Evolutionary conservation across 2,888 invertebrate genomes (phyloP), one percentile per base, ranked within the genome.

Genomic region (Campoletis raptor): DNA sequence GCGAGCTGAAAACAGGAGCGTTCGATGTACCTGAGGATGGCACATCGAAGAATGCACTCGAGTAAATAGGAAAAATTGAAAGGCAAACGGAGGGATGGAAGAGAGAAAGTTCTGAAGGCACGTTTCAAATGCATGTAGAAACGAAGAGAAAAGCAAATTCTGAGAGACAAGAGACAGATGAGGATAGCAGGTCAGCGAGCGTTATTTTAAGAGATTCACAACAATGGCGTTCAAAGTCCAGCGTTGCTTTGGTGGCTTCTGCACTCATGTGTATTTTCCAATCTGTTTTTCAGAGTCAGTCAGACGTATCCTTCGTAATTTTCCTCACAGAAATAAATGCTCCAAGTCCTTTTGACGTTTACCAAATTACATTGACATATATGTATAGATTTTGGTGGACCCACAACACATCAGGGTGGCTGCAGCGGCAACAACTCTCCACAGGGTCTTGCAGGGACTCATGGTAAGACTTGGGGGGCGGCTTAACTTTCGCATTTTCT

Each of bases 181-280:
- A 87, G 83, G 74, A 77, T 78, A 85, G 64, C 91, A 90, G 91
- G 92, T 91, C 90, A 85, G 81, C 37, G 10, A 69, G 87, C 87
- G 91, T 92, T 93, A 93, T 92, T 92, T 91, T 89, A 91, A 91
- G 88, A 91, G 92, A 92, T 93, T 91, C 91, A 90, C 89, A 90
- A 91, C 90, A 91, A 92, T 90, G 79, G 86, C 21, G 40, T 30
- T 57, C 57, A 52, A 57, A 54, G 57, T 64, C 82, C 54, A 69
- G 66, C 76, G 66, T 30, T 45, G 79, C 64, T 82, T 18, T 67
- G 48, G 30, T 64, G 64, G n/a, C 66, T 42, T 85, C 24, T 40
- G 37, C 37, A 7, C n/a, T 48, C 8, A 61, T 52, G 30, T 61
- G 48, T 72, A 24, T 70, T 70, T 30, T 0, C 10, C 21, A 10